Percentiles rank a stretch among this genome's conserved stretches.
phyloP scores from a whole-genome alignment of 2,888 invertebrate species.

The Pachycephus smyrnensis region DNA sequence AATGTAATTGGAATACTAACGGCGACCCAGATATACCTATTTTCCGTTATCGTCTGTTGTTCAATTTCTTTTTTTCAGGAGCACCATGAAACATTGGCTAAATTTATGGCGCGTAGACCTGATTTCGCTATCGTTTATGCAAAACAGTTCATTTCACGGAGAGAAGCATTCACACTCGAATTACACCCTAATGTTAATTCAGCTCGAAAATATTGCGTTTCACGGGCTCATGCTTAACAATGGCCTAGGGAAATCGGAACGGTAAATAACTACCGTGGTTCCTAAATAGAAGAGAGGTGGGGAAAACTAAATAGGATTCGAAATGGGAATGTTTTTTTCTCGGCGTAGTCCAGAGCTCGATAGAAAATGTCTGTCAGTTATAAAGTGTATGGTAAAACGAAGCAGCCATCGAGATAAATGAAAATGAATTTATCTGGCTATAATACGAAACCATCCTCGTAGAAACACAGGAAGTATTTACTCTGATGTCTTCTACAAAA shows the following conservation, averaged over 20 bases:
- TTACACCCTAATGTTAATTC: slow-evolving; percentile 17
- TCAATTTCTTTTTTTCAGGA: not conserved
- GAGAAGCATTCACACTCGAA: slow-evolving; percentile 14
- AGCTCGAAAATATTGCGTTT: slow-evolving; percentile 22
- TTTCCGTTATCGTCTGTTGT: not conserved
- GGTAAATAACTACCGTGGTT: slow-evolving; percentile 20
- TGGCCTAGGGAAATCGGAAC: slow-evolving; percentile 22
- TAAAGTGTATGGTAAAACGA: not conserved
- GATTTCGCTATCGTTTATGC: slow-evolving; percentile 18
- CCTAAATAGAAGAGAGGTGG: not conserved
- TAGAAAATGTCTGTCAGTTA: not conserved
- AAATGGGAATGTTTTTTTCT: not conserved
- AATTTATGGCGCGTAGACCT: not conserved
- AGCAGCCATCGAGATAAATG: not conserved
- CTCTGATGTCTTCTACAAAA: not conserved
- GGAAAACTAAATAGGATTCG: not conserved
- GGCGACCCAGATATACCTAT: not conserved
- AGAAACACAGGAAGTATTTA: not conserved
- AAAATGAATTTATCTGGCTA: not conserved
- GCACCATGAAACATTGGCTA: not conserved
- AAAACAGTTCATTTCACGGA: slow-evolving; percentile 13
- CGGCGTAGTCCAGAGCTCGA: not conserved
- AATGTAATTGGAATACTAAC: not conserved
- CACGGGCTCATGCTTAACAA: slow-evolving; percentile 9
- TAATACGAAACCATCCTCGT: not conserved